Conservation (phyloP, 2,113 vertebrate species). For the Ceyx margarethae region DNA sequence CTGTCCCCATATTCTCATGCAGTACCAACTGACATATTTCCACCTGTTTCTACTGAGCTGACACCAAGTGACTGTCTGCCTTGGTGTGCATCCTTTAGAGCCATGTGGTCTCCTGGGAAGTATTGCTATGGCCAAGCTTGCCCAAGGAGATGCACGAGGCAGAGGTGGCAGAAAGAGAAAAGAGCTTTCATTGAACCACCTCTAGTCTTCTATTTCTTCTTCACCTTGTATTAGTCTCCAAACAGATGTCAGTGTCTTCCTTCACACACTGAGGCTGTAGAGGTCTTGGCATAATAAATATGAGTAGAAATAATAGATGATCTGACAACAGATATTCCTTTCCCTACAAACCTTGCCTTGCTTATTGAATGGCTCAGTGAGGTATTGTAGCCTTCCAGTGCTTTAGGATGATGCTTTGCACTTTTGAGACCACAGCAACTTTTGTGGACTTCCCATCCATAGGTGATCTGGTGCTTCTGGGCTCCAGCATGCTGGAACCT, state of each 20-base stretch:
- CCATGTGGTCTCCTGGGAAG: neutral
- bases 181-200: neutral
- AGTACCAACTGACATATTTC: neutral
- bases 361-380: neutral
- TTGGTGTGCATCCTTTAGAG: neutral
- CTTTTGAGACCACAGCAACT: neutral
- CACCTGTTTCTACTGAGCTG: neutral
- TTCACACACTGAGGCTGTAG: constrained; percentile 39
- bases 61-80: neutral
- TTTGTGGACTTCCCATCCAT: neutral
- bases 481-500: neutral
- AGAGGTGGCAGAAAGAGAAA: constrained; percentile 15
- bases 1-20: neutral
- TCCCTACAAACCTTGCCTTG: neutral
- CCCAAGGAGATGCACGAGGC: neutral
- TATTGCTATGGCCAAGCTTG: neutral
- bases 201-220: constrained; percentile 30
- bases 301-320: constrained; percentile 8
- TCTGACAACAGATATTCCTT: constrained; percentile 1
- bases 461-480: neutral
- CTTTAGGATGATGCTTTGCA: neutral
- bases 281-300: constrained; percentile 8
- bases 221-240: neutral
- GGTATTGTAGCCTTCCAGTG: neutral
- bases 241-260: constrained; percentile 16